A percentile compares a stretch with the other conserved stretches of the same genome.
Evolutionary conservation across 1,140 invertebrate species (phyloP).

Genomic region (Diorhabda carinulata): DNA sequence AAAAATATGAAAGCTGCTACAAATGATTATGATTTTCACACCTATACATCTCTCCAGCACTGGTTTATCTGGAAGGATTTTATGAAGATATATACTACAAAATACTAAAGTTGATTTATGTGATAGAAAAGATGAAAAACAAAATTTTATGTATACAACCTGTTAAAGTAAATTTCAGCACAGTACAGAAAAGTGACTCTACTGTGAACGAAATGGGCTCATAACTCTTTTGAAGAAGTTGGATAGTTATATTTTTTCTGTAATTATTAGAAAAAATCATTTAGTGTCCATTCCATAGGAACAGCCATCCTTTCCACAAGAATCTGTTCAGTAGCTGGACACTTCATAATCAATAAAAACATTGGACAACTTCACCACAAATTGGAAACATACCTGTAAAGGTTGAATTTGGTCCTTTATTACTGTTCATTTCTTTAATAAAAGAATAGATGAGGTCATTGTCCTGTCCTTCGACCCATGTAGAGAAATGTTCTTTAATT

Average conservation of each 20-base stretch:
- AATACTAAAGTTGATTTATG: too few relatives aligned
- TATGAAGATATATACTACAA: neutral
- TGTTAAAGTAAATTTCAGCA: constrained; percentile 10
- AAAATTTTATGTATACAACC: constrained; percentile 5
- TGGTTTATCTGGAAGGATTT: constrained; percentile 8
- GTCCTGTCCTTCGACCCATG: constrained; percentile 51
- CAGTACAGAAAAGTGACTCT: constrained; percentile 9
- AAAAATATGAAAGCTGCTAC: constrained; percentile 7
- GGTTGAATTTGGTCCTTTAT: constrained; percentile 31
- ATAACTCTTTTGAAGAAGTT: constrained; percentile 8
- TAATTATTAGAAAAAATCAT: constrained; percentile 8
- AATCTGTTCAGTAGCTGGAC: constrained; percentile 6
- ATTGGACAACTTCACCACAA: neutral
- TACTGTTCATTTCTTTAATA: constrained; percentile 55
- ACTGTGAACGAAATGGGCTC: constrained; percentile 10
- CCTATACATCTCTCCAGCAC: neutral
- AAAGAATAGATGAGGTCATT: constrained; percentile 69
- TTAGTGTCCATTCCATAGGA: constrained; percentile 7
- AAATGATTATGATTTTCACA: neutral
- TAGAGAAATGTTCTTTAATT: constrained; percentile 56
- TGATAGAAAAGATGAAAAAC: neutral
- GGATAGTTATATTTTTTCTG: constrained; percentile 7
- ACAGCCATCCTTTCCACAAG: neutral
- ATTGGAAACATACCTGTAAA: constrained; percentile 29
- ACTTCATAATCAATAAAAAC: constrained; percentile 6